Conservation (phyloP, 2,113 vertebrate genomes). For the Andinoacara biseriatus region DNA sequence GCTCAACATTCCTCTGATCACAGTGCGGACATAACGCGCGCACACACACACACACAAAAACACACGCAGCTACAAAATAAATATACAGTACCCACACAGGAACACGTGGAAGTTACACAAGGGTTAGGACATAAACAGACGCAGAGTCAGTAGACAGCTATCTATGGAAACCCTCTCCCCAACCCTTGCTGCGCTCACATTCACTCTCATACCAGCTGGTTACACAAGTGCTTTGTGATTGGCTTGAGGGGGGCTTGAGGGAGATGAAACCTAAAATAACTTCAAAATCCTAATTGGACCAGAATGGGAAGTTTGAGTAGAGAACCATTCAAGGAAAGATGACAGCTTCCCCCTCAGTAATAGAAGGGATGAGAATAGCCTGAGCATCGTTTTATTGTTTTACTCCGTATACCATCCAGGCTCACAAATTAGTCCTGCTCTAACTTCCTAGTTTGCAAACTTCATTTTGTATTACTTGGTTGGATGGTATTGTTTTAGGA, state of each 20-base stretch:
- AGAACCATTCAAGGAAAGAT: constrained; percentile 8
- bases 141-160: neutral
- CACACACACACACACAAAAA: constrained; percentile 21
- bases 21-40: constrained; percentile 28
- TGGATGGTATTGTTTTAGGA: neutral
- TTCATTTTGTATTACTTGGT: neutral
- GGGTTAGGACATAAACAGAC: constrained; percentile 17
- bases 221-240: constrained; percentile 58
- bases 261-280: constrained; percentile 69
- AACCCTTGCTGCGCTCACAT: constrained; percentile 5
- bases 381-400: constrained; percentile 38
- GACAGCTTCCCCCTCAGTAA: constrained; percentile 18
- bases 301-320: constrained; percentile 50
- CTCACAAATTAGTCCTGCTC: neutral
- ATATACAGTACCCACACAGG: constrained; percentile 16
- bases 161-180: constrained; percentile 12
- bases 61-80: neutral
- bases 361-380: constrained; percentile 21
- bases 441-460: neutral
- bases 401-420: neutral
- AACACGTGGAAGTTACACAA: constrained; percentile 60
- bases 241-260: constrained; percentile 60
- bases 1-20: constrained; percentile 64
- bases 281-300: constrained; percentile 62
- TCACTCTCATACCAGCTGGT: constrained; percentile 20